These are phyloP conservation scores for Epinotia demarniana DNA, from an alignment of 2,888 invertebrate genomes.

Conservation along the genomic window DNA sequence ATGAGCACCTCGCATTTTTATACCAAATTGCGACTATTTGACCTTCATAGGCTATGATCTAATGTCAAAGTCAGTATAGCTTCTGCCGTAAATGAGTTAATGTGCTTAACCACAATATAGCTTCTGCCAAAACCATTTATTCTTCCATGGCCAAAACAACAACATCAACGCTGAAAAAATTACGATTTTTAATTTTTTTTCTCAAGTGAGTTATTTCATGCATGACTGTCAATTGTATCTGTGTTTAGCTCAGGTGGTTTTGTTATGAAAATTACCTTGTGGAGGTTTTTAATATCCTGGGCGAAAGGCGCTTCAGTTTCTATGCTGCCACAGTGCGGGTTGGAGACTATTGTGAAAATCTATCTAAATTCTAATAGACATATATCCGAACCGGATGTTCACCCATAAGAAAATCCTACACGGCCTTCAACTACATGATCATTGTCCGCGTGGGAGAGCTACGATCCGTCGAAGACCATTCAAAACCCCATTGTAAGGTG, in stretches of 20 bases:
- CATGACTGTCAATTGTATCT: not conserved
- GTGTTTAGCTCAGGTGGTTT: not conserved
- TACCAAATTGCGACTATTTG: too few species aligned
- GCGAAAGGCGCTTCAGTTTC: not conserved
- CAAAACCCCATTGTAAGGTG: constrained; percentile 69
- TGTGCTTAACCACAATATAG: too few species aligned
- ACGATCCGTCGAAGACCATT: constrained; percentile 55
- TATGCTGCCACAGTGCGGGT: not conserved
- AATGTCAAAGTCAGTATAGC: not conserved
- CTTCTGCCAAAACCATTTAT: too few species aligned
- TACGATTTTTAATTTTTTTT: too few species aligned
- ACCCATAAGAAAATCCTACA: constrained; percentile 56
- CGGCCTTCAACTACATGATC: constrained; percentile 47
- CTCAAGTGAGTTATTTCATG: not conserved
- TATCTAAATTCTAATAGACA: not conserved
- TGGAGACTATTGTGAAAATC: not conserved
- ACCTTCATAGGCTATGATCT: not conserved
- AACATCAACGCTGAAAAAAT: too few species aligned
- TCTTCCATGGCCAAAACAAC: too few species aligned
- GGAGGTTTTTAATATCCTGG: not conserved
- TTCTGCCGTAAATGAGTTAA: too few species aligned
- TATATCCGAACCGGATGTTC: constrained; percentile 59
- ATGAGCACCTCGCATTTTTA: too few species aligned
- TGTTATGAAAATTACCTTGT: not conserved
- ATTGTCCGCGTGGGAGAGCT: constrained; percentile 70